These are phyloP conservation scores for Pseudochromis fuscus DNA, from an alignment of 2,797 vertebrate genomes.

Conservation along the genomic window DNA sequence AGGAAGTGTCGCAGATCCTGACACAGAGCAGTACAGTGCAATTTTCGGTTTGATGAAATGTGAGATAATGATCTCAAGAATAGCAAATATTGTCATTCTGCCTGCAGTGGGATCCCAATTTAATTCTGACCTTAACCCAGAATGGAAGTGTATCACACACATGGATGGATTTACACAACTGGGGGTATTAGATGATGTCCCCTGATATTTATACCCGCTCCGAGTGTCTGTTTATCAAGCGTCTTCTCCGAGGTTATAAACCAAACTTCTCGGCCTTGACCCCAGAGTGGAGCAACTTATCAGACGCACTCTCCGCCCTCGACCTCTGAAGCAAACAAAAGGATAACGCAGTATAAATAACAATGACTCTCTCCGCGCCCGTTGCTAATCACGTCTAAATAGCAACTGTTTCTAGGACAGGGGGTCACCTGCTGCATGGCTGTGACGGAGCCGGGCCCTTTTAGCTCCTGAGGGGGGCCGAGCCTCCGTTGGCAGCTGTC, in stretches of 20 bases:
- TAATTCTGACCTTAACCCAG: conserved; percentile 73
- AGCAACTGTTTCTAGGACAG: conserved; percentile 82
- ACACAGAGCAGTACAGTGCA: too few relatives aligned
- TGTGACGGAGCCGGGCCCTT: conserved; percentile 58
- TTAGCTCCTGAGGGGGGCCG: conserved; percentile 49
- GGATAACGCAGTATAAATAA: conserved; percentile 79
- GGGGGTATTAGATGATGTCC: conserved; percentile 66
- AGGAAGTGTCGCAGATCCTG: conserved; percentile 15
- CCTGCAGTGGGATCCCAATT: conserved; percentile 62
- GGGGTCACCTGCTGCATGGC: conserved; percentile 76
- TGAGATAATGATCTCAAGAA: conserved; percentile 66
- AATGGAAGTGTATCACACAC: conserved; percentile 72
- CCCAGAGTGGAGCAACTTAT: conserved; percentile 41
- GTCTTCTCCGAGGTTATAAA: conserved; percentile 60
- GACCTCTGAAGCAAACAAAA: conserved; percentile 64
- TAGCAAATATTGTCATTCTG: conserved; percentile 72
- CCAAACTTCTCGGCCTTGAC: conserved; percentile 48
- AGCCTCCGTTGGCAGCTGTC: conserved; percentile 59
- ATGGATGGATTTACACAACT: conserved; percentile 60
- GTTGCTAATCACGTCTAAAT: conserved; percentile 76
- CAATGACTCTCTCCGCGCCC: conserved; percentile 68
- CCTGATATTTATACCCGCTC: conserved; percentile 70
- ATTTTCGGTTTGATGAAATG: conserved; percentile 57
- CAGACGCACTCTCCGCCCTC: conserved; percentile 32
- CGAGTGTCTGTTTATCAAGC: conserved; percentile 66